A percentile compares a stretch with the other conserved stretches of the same genome.
phyloP scores from a whole-genome alignment of 2,888 invertebrate species.

The Synanthedon myopaeformis region DNA sequence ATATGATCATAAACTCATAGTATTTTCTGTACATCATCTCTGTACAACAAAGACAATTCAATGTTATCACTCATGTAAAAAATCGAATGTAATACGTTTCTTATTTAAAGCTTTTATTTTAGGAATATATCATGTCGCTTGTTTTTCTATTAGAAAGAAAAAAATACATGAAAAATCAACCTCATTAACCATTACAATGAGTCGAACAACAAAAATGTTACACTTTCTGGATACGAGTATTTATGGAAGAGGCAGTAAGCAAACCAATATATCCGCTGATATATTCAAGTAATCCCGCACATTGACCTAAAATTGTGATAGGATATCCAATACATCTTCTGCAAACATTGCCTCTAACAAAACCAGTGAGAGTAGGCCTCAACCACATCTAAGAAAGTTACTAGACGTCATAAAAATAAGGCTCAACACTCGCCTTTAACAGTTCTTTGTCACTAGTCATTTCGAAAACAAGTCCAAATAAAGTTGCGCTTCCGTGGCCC shows the following conservation, averaged over 20 bases:
- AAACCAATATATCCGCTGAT: slow-evolving; percentile 16
- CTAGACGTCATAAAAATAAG: slow-evolving; percentile 1
- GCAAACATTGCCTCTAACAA: slow-evolving; percentile 20
- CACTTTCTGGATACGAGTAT: slow-evolving; percentile 4
- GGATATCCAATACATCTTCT: slow-evolving; percentile 27
- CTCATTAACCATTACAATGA: neutral
- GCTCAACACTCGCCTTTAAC: slow-evolving; percentile 1
- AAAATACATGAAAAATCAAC: too few species aligned
- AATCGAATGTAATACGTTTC: too few species aligned
- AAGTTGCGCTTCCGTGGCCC: slow-evolving; percentile 13
- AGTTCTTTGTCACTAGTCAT: slow-evolving; percentile 21
- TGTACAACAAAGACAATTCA: too few species aligned
- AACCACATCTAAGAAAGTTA: neutral
- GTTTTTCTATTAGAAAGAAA: too few species aligned
- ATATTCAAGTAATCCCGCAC: slow-evolving; percentile 26
- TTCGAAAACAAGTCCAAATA: slow-evolving; percentile 20
- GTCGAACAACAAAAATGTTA: neutral
- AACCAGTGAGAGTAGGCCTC: slow-evolving; percentile 20
- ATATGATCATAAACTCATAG: too few species aligned
- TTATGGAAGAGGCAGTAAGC: slow-evolving; percentile 9
- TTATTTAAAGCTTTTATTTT: too few species aligned
- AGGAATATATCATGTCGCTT: too few species aligned
- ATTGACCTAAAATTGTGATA: slow-evolving; percentile 23
- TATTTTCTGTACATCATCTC: too few species aligned
- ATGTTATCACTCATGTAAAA: too few species aligned